These are phyloP conservation scores for Actinia equina DNA, from an alignment of 64 coral and sea anemone genomes.

Conservation along the genomic window DNA sequence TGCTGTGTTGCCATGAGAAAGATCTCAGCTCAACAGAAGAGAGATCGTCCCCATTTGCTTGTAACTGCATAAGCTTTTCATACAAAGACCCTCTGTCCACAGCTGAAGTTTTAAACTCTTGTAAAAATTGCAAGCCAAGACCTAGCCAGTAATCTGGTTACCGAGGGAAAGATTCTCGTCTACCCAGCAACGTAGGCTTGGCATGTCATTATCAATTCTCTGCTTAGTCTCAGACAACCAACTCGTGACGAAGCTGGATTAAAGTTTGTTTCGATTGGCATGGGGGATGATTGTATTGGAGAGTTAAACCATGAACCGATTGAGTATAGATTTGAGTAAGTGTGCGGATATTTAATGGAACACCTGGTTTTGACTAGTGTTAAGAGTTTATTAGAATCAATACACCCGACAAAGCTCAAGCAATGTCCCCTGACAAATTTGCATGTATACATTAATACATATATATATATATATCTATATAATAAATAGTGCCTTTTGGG, in stretches of 20 bases:
- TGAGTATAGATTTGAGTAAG: neutral
- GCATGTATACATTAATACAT: neutral
- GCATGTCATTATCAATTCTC: constrained; percentile 4
- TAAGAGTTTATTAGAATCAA: neutral
- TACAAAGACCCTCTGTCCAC: neutral
- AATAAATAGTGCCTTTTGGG: neutral
- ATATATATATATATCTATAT: neutral
- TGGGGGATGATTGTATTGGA: neutral
- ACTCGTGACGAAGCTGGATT: neutral
- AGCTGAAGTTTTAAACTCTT: neutral
- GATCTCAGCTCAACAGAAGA: neutral
- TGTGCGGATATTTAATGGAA: neutral
- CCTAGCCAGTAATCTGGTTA: neutral
- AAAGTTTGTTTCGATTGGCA: neutral
- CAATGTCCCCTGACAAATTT: neutral
- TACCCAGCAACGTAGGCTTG: constrained; percentile 10
- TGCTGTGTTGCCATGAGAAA: neutral
- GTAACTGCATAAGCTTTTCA: neutral
- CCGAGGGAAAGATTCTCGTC: neutral
- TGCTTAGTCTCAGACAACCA: constrained; percentile 2
- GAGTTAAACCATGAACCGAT: neutral
- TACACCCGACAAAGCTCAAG: neutral
- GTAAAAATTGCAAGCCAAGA: neutral
- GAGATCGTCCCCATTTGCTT: neutral
- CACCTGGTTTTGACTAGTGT: neutral